Conservation (phyloP, 2,113 vertebrate species). For the Oceanites oceanicus region DNA sequence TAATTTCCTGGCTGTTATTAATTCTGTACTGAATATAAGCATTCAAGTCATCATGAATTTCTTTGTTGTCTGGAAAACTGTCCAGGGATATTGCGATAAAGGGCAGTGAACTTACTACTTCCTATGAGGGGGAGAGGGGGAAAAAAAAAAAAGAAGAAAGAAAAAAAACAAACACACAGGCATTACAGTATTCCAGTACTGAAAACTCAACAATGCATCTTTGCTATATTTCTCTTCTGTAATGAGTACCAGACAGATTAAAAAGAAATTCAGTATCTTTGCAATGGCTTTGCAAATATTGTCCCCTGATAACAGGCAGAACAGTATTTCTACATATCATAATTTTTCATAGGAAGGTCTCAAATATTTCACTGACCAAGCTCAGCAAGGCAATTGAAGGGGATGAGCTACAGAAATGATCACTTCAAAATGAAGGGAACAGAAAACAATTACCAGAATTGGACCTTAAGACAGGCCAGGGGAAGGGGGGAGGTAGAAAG, state of each 20-base stretch:
- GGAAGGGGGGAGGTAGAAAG: neutral
- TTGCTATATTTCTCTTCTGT: neutral
- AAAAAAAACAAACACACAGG: neutral
- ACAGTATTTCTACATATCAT: neutral
- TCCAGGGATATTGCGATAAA: slow-evolving; percentile 89
- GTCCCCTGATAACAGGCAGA: neutral
- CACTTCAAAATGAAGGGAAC: neutral
- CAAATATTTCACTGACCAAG: neutral
- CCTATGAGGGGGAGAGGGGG: slow-evolving; percentile 65
- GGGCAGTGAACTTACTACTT: slow-evolving; percentile 84
- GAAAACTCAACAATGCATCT: neutral
- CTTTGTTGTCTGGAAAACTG: slow-evolving; percentile 85
- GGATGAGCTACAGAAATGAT: neutral
- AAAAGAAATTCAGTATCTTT: neutral
- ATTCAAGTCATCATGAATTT: slow-evolving; percentile 89
- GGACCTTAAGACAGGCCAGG: neutral
- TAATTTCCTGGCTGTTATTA: slow-evolving; percentile 87
- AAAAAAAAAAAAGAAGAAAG: rapidly evolving
- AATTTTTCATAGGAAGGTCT: neutral
- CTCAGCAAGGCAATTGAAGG: neutral
- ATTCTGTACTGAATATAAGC: slow-evolving; percentile 93
- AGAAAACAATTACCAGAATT: neutral
- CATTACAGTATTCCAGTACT: neutral
- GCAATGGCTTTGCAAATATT: neutral
- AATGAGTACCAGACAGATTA: neutral